Evolutionary conservation across 2,113 vertebrate genomes (phyloP).

Genomic region (Spilogale gracilis): DNA sequence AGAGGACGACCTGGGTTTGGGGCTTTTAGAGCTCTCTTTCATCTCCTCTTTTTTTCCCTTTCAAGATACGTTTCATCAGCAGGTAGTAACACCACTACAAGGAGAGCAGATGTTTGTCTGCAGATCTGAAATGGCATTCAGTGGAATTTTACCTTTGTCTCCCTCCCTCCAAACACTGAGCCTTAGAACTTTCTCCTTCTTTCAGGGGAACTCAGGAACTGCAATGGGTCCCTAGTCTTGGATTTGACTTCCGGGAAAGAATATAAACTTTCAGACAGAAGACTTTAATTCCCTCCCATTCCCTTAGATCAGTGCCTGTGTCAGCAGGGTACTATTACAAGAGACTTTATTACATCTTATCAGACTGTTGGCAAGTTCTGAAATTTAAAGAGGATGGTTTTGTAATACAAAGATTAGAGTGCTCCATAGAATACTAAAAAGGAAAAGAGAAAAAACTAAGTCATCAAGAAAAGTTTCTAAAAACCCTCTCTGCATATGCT

Average conservation of each 20-base stretch:
- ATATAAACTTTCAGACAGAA: slow-evolving; percentile 76
- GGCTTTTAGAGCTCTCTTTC: neutral
- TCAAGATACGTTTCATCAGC: slow-evolving; percentile 48
- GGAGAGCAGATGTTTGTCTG: slow-evolving; percentile 46
- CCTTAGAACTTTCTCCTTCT: slow-evolving; percentile 57
- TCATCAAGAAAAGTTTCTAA: slow-evolving; percentile 68
- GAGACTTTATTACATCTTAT: slow-evolving; percentile 86
- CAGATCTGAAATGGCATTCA: slow-evolving; percentile 33
- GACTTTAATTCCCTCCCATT: slow-evolving; percentile 81
- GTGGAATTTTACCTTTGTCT: neutral
- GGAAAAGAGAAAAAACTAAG: slow-evolving; percentile 47
- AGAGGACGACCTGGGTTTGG: neutral
- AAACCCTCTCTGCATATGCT: slow-evolving; percentile 38
- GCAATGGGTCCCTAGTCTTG: neutral
- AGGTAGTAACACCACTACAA: neutral
- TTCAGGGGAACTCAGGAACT: slow-evolving; percentile 44
- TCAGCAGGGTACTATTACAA: slow-evolving; percentile 84
- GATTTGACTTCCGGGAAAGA: slow-evolving; percentile 74
- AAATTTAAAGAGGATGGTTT: slow-evolving; percentile 84
- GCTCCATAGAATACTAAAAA: slow-evolving; percentile 73
- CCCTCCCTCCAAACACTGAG: neutral
- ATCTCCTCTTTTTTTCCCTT: neutral
- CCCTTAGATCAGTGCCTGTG: slow-evolving; percentile 80
- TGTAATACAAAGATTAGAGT: slow-evolving; percentile 80
- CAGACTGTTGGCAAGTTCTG: slow-evolving; percentile 86